These are phyloP conservation scores for Cyprinodon brontotheroides DNA, from an alignment of 2,113 vertebrate species.

Conservation along the genomic window DNA sequence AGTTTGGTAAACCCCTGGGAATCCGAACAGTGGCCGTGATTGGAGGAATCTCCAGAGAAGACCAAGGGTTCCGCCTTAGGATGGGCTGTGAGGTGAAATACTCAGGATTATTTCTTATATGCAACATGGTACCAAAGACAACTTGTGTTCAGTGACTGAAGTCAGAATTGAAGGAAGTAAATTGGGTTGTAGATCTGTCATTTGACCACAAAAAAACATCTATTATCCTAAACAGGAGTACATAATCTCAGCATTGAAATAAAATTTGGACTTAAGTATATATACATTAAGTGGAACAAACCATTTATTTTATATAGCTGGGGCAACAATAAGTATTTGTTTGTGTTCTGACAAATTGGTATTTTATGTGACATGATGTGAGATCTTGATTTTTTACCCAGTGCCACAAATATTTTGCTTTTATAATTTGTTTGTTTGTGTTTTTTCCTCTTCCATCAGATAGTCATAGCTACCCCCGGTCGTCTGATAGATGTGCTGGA, in stretches of 20 bases:
- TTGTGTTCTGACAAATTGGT: background rate
- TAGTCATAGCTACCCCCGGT: constrained; percentile 94
- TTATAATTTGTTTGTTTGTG: background rate
- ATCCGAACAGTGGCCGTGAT: constrained; percentile 98
- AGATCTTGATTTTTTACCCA: background rate
- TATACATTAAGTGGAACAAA: too few species aligned
- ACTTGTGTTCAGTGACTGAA: background rate
- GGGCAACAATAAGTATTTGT: background rate
- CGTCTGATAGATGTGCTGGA: constrained; percentile 96
- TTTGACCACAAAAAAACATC: too few species aligned
- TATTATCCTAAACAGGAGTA: too few species aligned
- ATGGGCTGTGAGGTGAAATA: constrained; percentile 95
- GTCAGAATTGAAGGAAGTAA: background rate
- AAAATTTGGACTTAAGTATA: too few species aligned
- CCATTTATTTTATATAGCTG: too few species aligned
- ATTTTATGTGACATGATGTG: background rate
- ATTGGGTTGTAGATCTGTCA: background rate
- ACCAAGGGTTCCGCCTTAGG: constrained; percentile 95
- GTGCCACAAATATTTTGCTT: background rate
- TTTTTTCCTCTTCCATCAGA: constrained; percentile 77
- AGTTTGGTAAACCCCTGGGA: constrained; percentile 95
- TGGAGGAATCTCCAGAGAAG: constrained; percentile 96
- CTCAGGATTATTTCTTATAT: background rate
- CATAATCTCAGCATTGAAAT: too few species aligned
- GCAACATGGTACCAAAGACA: background rate